phyloP scores from a whole-genome alignment of 2,888 invertebrate species.

The Iphiclides podalirius region DNA sequence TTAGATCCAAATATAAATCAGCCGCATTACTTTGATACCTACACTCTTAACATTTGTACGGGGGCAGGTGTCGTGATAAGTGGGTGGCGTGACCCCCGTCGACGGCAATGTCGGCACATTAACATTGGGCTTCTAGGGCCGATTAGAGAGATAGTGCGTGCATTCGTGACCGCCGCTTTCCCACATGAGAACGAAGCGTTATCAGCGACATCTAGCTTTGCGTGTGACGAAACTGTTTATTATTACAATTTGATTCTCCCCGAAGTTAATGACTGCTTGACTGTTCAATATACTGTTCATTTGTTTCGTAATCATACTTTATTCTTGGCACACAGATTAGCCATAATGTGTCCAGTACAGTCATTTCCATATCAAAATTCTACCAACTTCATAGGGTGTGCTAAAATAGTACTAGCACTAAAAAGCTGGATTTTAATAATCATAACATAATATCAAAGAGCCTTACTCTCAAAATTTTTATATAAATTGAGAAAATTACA shows the following conservation, averaged over 20 bases:
- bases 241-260: not conserved
- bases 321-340: no score
- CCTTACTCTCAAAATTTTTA: no score
- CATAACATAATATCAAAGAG: no score
- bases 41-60: conserved; percentile 32
- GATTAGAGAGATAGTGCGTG: conserved; percentile 52
- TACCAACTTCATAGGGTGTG: no score
- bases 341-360: no score
- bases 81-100: conserved; percentile 39
- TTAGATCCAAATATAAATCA: no score
- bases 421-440: no score
- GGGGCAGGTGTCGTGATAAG: conserved; percentile 39
- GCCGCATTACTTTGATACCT: no score
- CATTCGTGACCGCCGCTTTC: conserved; percentile 41
- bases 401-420: no score
- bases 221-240: conserved; percentile 39
- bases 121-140: conserved; percentile 54
- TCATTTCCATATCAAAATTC: no score
- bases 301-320: no score
- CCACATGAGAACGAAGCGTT: conserved; percentile 42
- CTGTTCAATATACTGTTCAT: not conserved
- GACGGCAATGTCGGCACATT: conserved; percentile 41
- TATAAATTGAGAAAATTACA: no score
- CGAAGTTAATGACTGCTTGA: conserved; percentile 2
- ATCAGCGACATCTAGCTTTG: conserved; percentile 40